phyloP scores from a whole-genome alignment of 2,113 vertebrate genomes.

The Anhinga rufa region DNA sequence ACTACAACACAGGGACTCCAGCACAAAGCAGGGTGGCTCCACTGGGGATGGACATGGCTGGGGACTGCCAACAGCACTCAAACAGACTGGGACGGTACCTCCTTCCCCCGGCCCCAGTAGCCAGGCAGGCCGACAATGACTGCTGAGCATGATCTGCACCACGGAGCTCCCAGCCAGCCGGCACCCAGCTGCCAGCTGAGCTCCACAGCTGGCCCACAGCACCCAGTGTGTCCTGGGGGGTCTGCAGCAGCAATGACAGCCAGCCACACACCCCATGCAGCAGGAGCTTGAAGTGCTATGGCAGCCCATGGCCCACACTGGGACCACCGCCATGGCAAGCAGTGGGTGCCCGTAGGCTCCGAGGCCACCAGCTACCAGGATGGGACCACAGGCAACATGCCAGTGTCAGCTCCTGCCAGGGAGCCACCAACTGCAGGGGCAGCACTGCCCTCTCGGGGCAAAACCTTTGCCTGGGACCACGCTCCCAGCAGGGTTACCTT shows the following conservation, averaged over 20 bases:
- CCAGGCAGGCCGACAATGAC: accelerated
- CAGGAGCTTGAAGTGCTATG: no score
- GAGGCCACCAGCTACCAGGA: background rate
- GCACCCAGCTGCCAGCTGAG: background rate
- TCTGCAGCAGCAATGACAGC: background rate
- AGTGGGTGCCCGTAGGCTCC: background rate
- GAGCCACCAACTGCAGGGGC: accelerated
- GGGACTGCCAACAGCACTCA: background rate
- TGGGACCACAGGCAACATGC: accelerated
- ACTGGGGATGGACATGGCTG: accelerated
- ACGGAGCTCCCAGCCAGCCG: background rate
- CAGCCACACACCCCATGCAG: background rate
- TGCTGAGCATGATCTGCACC: accelerated
- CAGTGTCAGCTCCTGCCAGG: background rate
- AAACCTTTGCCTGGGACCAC: background rate
- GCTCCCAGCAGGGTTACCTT: background rate
- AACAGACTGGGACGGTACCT: background rate
- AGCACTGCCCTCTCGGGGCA: background rate
- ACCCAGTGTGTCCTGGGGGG: background rate
- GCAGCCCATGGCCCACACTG: accelerated
- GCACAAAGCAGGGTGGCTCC: background rate
- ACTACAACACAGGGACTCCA: accelerated
- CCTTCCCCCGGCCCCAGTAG: background rate
- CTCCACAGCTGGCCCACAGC: background rate
- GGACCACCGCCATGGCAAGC: accelerated